A percentile compares a stretch with the other conserved stretches of the same genome.
These are phyloP conservation scores for Oreochromis mossambicus DNA, from an alignment of 2,797 vertebrate species.

Conservation along the genomic window DNA sequence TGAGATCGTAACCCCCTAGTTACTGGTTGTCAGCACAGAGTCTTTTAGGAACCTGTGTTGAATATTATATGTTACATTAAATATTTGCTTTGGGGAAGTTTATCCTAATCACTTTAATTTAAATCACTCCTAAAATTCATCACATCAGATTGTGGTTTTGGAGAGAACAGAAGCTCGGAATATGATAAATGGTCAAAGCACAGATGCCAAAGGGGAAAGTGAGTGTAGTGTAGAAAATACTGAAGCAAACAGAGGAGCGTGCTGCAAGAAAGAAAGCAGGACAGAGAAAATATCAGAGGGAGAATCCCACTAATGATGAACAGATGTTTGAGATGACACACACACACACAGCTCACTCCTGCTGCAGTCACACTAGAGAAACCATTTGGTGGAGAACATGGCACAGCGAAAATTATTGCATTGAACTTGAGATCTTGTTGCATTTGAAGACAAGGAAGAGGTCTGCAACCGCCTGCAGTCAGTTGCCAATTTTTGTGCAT, in stretches of 20 bases:
- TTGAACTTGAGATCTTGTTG: not conserved
- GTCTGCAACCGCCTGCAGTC: not conserved
- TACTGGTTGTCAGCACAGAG: not conserved
- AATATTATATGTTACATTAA: not conserved
- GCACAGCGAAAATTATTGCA: not conserved
- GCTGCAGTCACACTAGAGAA: not conserved
- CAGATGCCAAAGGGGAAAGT: not conserved
- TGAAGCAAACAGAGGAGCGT: not conserved
- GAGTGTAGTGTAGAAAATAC: not conserved
- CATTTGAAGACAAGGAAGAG: not conserved
- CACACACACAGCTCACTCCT: not conserved
- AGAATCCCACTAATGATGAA: constrained; percentile 54
- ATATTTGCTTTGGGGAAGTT: constrained; percentile 2
- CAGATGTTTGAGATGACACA: constrained; percentile 42
- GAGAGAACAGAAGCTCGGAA: not conserved
- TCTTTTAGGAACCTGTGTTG: not conserved
- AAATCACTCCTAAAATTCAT: not conserved
- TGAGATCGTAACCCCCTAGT: not conserved
- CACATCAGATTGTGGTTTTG: not conserved
- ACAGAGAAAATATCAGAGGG: constrained; percentile 13
- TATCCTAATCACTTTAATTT: not conserved
- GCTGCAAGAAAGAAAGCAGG: not conserved
- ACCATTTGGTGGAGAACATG: not conserved
- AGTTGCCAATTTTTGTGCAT: not conserved
- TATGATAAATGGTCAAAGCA: constrained; percentile 8